These are phyloP conservation scores for Cygnus olor DNA, from an alignment of 2,797 vertebrate species.

Conservation along the genomic window DNA sequence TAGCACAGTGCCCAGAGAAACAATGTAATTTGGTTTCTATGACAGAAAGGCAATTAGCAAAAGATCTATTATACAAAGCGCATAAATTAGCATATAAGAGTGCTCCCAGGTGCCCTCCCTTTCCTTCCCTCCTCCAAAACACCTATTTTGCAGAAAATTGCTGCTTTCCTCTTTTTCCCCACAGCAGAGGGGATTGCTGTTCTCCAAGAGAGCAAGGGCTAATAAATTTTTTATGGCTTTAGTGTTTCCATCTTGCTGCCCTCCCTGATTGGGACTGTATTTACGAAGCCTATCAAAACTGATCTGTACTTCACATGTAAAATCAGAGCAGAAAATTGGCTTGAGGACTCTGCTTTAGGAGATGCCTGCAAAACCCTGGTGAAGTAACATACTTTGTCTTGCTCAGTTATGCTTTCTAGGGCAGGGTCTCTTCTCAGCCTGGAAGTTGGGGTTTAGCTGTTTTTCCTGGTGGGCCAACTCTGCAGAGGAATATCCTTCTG, in stretches of 20 bases:
- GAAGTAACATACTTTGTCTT: not conserved
- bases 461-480: not conserved
- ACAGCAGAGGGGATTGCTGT: not conserved
- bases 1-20: conserved; percentile 51
- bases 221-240: conserved; percentile 6
- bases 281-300: not conserved
- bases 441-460: not conserved
- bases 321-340: not conserved
- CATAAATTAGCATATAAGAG: conserved; percentile 61
- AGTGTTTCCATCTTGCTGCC: not conserved
- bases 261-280: not conserved
- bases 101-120: conserved; percentile 62
- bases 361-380: not conserved
- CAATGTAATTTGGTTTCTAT: conserved; percentile 65
- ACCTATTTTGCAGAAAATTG: conserved; percentile 48
- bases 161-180: not conserved
- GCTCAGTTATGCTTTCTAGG: not conserved
- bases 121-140: conserved; percentile 48
- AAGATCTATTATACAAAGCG: conserved; percentile 60
- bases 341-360: not conserved
- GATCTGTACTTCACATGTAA: not conserved
- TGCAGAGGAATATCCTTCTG: not conserved
- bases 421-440: not conserved
- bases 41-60: conserved; percentile 67
- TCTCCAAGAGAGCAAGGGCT: conserved; percentile 10